phyloP scores from a whole-genome alignment of 2,888 invertebrate genomes.

The Quadroppia sp. region DNA sequence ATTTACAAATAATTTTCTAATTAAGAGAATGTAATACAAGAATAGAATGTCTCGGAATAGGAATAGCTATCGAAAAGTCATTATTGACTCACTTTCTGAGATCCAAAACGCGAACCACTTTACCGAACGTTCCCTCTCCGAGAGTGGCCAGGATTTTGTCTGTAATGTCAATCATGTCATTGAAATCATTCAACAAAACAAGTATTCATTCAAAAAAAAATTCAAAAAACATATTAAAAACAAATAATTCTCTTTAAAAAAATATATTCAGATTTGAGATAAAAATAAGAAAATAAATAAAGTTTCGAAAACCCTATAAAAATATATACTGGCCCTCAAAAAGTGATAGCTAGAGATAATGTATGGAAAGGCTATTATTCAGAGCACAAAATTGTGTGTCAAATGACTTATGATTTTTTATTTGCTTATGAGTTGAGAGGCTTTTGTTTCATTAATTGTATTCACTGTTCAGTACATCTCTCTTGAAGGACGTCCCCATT shows the following conservation, averaged over 20 bases:
- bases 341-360: not conserved
- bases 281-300: not conserved
- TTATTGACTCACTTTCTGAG: slow-evolving; percentile 74
- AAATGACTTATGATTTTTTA: slow-evolving; percentile 11
- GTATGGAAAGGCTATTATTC: not conserved
- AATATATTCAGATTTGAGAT: not conserved
- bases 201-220: not conserved
- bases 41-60: not conserved
- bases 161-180: slow-evolving; percentile 56
- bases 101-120: slow-evolving; percentile 98
- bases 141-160: slow-evolving; percentile 97
- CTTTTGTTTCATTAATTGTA: slow-evolving; percentile 61
- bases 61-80: not conserved
- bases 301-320: slow-evolving; percentile 15
- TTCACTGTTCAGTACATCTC: slow-evolving; percentile 66
- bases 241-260: not conserved
- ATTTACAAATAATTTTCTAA: too few species aligned
- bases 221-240: not conserved
- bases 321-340: slow-evolving; percentile 12
- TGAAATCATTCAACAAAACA: slow-evolving; percentile 46
- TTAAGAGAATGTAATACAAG: too few species aligned
- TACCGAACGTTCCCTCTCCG: slow-evolving; percentile 99
- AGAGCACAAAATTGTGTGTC: not conserved
- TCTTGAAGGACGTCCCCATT: slow-evolving; percentile 97
- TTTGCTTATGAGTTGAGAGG: not conserved